Evolutionary conservation across 1,140 invertebrate genomes (phyloP), one percentile per base, ranked within the genome.

Genomic region (Chlorops oryzae): DNA sequence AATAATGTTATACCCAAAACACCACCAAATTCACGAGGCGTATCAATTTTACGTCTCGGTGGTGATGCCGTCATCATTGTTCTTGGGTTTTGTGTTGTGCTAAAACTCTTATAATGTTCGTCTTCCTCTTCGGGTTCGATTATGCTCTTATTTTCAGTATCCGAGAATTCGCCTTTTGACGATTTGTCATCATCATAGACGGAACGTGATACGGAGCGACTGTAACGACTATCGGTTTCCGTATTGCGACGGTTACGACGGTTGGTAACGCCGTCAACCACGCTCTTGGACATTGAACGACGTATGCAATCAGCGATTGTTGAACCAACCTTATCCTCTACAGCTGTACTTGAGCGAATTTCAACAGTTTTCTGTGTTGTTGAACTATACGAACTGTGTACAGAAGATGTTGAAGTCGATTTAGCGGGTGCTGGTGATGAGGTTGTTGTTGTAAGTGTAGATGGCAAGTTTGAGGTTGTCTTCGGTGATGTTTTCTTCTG

Each of bases 91-190:
- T 35, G 13, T 35, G 62, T 57, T 3, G 37, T 54, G 47, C 59
- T 68, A 45, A 69, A 65, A 23, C 65, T 69, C 20, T 61, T 55
- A 42, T 57, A 69, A 15, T 62, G 32, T 9, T 62, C 12, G 5
- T 57, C 58, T 12, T 66, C 59, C 23, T 65, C 63, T 17, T 64
- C n/a, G 12, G 24, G 63, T 1, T 55, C 41, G 13, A 28, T 27
- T 37, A 5, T 21, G 41, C 10, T 38, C 50, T 42, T 52, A n/a
- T 25, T 66, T 42, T 76, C 75, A 17, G 69, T 72, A 17, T 75
- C 75, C 7, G 75, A 77, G 53, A 75, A 75, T 50, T 73, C 74
- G 7, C 51, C 54, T 43, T 63, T 66, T 0, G 64, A 70, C 6
- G 59, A 67, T 37, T 62, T 61, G 18, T 61, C 63, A 21, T 69